Evolutionary conservation across 2,113 vertebrate species (phyloP).

Genomic region (Paramormyrops kingsleyae): DNA sequence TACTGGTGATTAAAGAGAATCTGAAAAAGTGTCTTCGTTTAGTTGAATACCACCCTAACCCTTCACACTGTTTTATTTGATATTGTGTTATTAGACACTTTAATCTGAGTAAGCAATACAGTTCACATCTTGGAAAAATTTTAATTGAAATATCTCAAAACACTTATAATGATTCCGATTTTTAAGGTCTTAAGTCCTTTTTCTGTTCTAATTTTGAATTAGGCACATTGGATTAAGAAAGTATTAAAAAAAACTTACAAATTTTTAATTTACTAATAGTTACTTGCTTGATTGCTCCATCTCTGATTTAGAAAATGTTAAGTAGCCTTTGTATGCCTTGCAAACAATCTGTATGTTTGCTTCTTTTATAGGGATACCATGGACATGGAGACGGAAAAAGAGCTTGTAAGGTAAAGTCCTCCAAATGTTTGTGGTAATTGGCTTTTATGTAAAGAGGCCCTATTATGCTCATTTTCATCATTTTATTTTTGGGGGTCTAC

Average conservation of each 20-base stretch:
- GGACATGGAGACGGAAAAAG: slow-evolving; percentile 95
- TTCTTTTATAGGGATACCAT: slow-evolving; percentile 76
- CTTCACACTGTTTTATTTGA: not conserved
- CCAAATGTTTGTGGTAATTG: not conserved
- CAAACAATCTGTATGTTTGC: not conserved
- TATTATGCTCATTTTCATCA: not conserved
- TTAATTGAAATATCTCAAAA: not conserved
- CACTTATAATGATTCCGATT: not conserved
- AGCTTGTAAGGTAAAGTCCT: slow-evolving; percentile 76
- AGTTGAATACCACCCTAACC: not conserved
- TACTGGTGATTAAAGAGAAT: not conserved
- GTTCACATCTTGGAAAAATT: not conserved
- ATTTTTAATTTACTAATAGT: not conserved
- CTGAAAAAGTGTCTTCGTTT: not conserved
- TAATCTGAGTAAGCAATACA: not conserved
- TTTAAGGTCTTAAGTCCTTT: not conserved
- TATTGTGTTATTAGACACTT: not conserved
- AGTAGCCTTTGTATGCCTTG: not conserved
- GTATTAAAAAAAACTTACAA: not conserved
- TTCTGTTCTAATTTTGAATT: not conserved
- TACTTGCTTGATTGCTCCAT: not conserved
- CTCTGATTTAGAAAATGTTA: not conserved
- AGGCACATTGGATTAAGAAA: not conserved
- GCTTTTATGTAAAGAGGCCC: not conserved
- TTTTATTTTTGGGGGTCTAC: not conserved